Percentiles rank a stretch among this genome's conserved stretches.
Evolutionary conservation across 2,113 vertebrate genomes (phyloP).

Genomic region (Pantherophis guttatus): DNA sequence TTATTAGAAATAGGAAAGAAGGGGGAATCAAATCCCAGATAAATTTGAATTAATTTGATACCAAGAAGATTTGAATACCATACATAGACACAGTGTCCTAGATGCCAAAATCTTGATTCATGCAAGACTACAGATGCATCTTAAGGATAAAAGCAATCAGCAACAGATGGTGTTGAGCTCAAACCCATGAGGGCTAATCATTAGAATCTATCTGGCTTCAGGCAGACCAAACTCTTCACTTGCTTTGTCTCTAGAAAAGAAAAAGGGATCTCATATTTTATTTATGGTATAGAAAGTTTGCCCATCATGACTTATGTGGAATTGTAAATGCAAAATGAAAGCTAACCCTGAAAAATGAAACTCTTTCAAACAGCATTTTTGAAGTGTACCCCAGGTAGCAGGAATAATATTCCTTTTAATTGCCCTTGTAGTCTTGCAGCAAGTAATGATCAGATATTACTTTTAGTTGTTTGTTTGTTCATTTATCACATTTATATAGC

Average conservation of each 20-base stretch:
- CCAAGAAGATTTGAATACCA: not conserved
- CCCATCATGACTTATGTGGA: not conserved
- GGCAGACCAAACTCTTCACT: not conserved
- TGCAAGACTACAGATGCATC: not conserved
- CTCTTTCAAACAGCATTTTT: not conserved
- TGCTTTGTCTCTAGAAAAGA: not conserved
- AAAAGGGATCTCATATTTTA: not conserved
- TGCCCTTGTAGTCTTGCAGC: not conserved
- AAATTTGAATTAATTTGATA: not conserved
- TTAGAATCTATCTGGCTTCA: not conserved
- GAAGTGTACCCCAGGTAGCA: not conserved
- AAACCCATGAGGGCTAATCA: not conserved
- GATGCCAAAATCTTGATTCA: not conserved
- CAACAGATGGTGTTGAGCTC: not conserved
- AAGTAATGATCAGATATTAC: not conserved
- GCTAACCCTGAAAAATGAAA: not conserved
- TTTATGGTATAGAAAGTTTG: not conserved
- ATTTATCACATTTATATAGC: not conserved
- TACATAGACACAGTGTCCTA: not conserved
- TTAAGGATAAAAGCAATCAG: not conserved
- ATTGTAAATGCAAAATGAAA: not conserved
- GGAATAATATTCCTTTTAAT: not conserved
- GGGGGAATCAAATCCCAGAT: not conserved
- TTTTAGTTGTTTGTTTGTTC: not conserved
- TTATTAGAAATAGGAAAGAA: not conserved